These are phyloP conservation scores for Liasis olivaceus DNA, from an alignment of 2,797 vertebrate species.

Conservation along the genomic window DNA sequence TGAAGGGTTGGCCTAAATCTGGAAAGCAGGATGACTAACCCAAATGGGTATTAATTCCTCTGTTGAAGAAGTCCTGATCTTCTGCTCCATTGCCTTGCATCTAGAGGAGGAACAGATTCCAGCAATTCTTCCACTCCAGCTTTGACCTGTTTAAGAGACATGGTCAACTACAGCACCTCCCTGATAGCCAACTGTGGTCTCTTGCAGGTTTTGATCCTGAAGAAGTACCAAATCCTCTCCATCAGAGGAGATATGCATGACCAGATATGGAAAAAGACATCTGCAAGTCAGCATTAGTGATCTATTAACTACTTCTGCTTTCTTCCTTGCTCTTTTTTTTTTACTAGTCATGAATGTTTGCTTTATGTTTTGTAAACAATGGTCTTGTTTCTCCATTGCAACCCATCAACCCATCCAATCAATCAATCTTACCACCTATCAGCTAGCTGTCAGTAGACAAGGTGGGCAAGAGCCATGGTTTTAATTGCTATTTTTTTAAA, in stretches of 20 bases:
- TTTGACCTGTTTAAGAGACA: too few species aligned
- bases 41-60: not conserved
- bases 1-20: not conserved
- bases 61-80: not conserved
- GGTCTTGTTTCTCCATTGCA: not conserved
- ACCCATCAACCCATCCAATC: not conserved
- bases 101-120: not conserved
- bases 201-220: too few species aligned
- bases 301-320: not conserved
- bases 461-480: not conserved
- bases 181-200: too few species aligned
- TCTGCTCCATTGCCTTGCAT: not conserved
- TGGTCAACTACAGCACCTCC: too few species aligned
- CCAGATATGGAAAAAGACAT: too few species aligned
- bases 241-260: too few species aligned
- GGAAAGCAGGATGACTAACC: not conserved
- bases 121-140: too few species aligned
- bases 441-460: not conserved
- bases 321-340: not conserved
- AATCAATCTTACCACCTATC: not conserved
- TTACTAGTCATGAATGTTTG: not conserved
- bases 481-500: not conserved
- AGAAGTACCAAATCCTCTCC: too few species aligned
- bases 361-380: not conserved
- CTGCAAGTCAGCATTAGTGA: not conserved